These are phyloP conservation scores for Eidolon helvum DNA, from an alignment of 2,113 vertebrate species.

Conservation along the genomic window DNA sequence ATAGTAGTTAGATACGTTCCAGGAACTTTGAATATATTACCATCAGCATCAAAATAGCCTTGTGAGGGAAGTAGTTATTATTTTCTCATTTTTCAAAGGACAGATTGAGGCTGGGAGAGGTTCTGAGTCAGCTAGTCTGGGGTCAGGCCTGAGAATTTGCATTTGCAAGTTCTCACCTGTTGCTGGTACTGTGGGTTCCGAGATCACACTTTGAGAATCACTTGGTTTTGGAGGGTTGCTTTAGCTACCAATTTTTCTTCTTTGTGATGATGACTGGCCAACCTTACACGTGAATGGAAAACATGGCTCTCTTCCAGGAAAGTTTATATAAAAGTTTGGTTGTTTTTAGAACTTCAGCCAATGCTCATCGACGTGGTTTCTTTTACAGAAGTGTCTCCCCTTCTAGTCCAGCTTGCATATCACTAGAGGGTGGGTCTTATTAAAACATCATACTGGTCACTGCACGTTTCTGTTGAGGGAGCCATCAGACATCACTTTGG, in stretches of 20 bases:
- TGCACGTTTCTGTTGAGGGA: not conserved
- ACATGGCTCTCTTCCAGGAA: not conserved
- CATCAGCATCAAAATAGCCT: not conserved
- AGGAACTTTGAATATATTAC: not conserved
- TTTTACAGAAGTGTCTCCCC: fast-evolving
- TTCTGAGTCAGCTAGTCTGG: not conserved
- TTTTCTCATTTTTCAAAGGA: not conserved
- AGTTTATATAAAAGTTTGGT: not conserved
- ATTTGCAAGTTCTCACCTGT: too few relatives aligned
- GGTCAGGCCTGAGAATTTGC: not conserved
- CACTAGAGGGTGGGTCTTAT: not conserved
- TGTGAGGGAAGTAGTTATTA: not conserved
- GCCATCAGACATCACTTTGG: not conserved
- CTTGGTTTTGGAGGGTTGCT: not conserved
- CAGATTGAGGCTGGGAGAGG: not conserved
- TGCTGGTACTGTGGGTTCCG: not conserved
- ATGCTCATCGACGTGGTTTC: not conserved
- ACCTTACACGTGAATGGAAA: not conserved
- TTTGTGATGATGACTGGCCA: not conserved
- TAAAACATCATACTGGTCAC: fast-evolving
- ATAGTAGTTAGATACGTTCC: not conserved
- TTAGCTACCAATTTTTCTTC: not conserved
- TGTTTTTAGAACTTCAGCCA: not conserved
- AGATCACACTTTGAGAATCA: not conserved
- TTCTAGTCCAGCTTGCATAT: fast-evolving